Base-by-base conservation (phyloP, 2,113 vertebrate genomes). In the Heliornis fulica region DNA sequence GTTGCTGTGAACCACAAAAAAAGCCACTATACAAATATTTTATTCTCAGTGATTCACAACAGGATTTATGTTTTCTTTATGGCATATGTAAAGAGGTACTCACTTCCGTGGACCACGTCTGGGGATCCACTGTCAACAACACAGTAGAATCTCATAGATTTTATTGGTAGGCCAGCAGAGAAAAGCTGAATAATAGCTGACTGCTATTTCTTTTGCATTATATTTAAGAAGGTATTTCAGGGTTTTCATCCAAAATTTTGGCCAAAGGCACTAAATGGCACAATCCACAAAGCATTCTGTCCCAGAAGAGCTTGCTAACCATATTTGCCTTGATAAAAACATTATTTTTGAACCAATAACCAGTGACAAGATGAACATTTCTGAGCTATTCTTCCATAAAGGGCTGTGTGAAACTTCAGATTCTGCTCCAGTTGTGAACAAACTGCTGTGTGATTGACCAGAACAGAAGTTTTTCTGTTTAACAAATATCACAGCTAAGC, bases 301-400 rank as follows among this genome's bases (percentile, higher is more conserved):
- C 59, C n/a, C 72, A 9, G 32, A 84, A 83, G 48, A 95, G 10
- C 68, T 95, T 71, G 31, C 11, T 74, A 65, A 82, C 48, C 75
- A 28, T 21, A 87, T 75, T 89, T 85, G 4, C 41, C 78, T 81
- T 94, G 83, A 90, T 92, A 79, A 94, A 93, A 94, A 89, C n/a
- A 19, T 16, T 51, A 72, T 32, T 79, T 95, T 91, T 89, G 32
- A 94, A 89, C 41, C n/a, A 83, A 91, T 64, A 96, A 80, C 59
- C 53, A 87, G 41, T 88, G 71, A 77, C 14, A 76, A 89, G 18
- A 83, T 8, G 46, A 95, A 54, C 50, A 74, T 65, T 66, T 77
- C 69, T 78, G 65, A 79, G 23, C 69, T 86, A 63, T 66, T 89
- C 10, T 60, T 92, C 43, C 60, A 89, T 60, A 95, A 84, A 79